Evolutionary conservation across 2,888 invertebrate species (phyloP), one percentile per base, ranked within the genome.

Genomic region (Amblyjoppa fuscipennis): DNA sequence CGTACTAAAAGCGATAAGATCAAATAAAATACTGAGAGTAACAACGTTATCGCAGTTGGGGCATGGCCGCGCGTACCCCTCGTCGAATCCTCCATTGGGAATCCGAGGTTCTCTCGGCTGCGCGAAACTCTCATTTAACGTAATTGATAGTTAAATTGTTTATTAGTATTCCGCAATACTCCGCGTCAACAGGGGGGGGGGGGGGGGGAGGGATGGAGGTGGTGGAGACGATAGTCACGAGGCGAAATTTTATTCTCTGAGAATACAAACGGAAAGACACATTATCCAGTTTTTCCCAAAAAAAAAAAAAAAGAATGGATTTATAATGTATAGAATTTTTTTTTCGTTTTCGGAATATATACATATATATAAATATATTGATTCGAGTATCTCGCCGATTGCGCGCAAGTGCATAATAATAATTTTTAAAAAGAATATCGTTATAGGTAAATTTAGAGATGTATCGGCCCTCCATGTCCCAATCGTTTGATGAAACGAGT

Each of bases 111-210:
- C 11, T 25, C 11, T 13, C 9, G 41, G 41, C 74, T 16, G 41
- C 74, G 64, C 66, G 51, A 53, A 38, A 49, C 38, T 66, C 76
- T 76, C 51, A 66, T 31, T 61, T 28, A 69, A 79, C 78, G 25
- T 70, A 79, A 79, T 70, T 51, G 51, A 38, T 74, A 74, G 59
- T 25, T 31, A 45, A 79, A 79, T 79, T 79, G 69, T 91, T 59
- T 59, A 28, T 88, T 87, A 88, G 87, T 90, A 89, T 89, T 89
- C 88, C 87, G 89, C 91, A 90, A 90, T 90, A 89, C 89, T 88
- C 90, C 83, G 89, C 83, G 87, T 88, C 85, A 88, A 88, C 83
- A 68, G 71, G 83, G 89, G 83, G 13, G 45, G 16, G 34, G 25
- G 51, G 59, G n/a, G 49, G 61, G 2, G 11, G 41, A 9, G 41